These are phyloP conservation scores for Perodicticus potto DNA, from an alignment of 2,797 vertebrate genomes.

Conservation along the genomic window DNA sequence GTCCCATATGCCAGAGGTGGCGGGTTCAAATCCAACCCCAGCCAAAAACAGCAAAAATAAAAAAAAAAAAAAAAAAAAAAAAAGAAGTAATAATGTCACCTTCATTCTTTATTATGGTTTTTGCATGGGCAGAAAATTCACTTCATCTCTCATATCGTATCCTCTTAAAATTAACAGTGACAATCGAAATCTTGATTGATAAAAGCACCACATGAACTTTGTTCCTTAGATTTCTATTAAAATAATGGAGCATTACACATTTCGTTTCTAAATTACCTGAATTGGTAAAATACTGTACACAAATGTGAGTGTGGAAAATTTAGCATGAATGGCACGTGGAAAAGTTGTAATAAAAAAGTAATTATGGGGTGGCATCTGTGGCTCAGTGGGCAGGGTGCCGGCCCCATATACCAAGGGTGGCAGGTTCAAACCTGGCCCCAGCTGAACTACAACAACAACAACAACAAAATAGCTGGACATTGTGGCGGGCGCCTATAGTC, in stretches of 20 bases:
- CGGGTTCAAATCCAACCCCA: too few relatives aligned
- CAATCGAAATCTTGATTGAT: conserved; percentile 62
- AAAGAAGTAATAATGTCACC: conserved; percentile 79
- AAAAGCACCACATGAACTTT: conserved; percentile 64
- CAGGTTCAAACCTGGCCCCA: too few relatives aligned
- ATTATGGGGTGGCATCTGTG: too few relatives aligned
- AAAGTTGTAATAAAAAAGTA: not conserved
- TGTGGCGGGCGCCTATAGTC: too few relatives aligned
- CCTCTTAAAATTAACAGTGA: conserved; percentile 67
- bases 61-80: too few relatives aligned
- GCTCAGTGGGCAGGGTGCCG: too few relatives aligned
- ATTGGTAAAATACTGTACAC: not conserved
- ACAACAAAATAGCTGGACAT: too few relatives aligned
- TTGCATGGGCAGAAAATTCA: conserved; percentile 73
- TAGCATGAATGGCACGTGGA: not conserved
- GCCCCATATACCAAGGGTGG: too few relatives aligned
- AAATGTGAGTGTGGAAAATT: conserved; percentile 2
- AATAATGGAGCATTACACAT: conserved; percentile 15
- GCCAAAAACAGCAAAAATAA: too few relatives aligned
- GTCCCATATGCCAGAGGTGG: too few relatives aligned
- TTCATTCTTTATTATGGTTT: conserved; percentile 76
- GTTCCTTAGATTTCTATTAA: conserved; percentile 78
- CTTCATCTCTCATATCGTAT: conserved; percentile 75
- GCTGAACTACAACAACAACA: too few relatives aligned
- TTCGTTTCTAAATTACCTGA: conserved; percentile 29